Evolutionary conservation across 2,888 invertebrate species (phyloP).

Genomic region (Synanthedon formicaeformis): DNA sequence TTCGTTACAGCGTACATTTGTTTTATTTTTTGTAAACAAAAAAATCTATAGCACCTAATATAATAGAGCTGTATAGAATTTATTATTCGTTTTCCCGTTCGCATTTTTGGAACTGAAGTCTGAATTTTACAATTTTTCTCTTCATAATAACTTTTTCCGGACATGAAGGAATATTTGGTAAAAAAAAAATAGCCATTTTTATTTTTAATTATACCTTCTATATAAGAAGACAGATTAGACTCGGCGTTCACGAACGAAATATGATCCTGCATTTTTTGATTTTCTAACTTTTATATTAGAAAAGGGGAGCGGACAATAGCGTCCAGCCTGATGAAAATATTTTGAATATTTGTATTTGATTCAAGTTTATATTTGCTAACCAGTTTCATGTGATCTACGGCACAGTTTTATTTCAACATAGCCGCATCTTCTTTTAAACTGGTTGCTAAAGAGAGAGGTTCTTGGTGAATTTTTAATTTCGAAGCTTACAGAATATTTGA

Average conservation of each 20-base stretch:
- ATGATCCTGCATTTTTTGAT: conserved; percentile 2
- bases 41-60: too few species aligned
- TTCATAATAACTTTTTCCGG: too few species aligned
- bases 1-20: too few species aligned
- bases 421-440: conserved; percentile 13
- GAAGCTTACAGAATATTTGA: conserved; percentile 37
- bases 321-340: conserved; percentile 51
- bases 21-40: too few species aligned
- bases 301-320: conserved; percentile 34
- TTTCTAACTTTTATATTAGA: conserved; percentile 26
- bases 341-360: conserved; percentile 58
- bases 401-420: not conserved
- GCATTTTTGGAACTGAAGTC: too few species aligned
- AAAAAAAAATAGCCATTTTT: too few species aligned
- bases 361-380: conserved; percentile 12
- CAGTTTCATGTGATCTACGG: conserved; percentile 18
- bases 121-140: too few species aligned
- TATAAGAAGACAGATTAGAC: not conserved
- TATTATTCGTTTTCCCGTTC: too few species aligned
- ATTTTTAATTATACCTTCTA: not conserved
- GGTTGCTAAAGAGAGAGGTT: conserved; percentile 11
- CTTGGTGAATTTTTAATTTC: conserved; percentile 40
- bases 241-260: not conserved
- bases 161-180: too few species aligned
- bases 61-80: too few species aligned